phyloP scores from a whole-genome alignment of 2,888 invertebrate genomes.

The Epirrita christyi region DNA sequence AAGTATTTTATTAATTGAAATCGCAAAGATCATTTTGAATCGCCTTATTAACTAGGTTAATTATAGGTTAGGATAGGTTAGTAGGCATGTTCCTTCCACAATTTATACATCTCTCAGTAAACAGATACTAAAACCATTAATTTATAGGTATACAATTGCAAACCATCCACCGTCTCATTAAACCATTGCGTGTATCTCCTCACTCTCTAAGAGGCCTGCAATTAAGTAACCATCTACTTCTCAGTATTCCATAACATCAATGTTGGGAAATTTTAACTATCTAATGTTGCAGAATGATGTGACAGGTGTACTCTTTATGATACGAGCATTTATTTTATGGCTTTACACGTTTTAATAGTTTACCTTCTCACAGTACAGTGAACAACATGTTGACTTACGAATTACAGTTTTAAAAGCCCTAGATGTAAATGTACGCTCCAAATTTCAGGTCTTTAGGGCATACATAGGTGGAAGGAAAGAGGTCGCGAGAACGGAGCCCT shows the following conservation, averaged over 20 bases:
- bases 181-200: conserved; percentile 51
- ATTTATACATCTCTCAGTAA: too few relatives aligned
- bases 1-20: too few relatives aligned
- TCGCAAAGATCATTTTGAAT: too few relatives aligned
- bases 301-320: conserved; percentile 15
- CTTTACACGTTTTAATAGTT: conserved; percentile 2
- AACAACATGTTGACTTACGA: not conserved
- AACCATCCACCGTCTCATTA: conserved; percentile 44
- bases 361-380: not conserved
- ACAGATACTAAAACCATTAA: too few relatives aligned
- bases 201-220: conserved; percentile 56
- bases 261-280: conserved; percentile 56
- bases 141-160: conserved; percentile 19
- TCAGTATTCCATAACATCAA: conserved; percentile 51
- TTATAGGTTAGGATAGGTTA: too few relatives aligned
- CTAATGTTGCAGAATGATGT: conserved; percentile 39
- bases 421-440: too few relatives aligned
- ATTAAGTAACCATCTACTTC: conserved; percentile 63
- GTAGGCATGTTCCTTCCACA: too few relatives aligned
- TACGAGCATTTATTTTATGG: conserved; percentile 13
- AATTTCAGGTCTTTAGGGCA: too few relatives aligned
- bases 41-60: too few relatives aligned
- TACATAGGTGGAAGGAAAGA: too few relatives aligned
- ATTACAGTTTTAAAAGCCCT: too few relatives aligned
- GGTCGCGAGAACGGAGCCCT: too few relatives aligned